Conservation (phyloP, 1,140 invertebrate genomes). For the Epicauta chinensis region DNA sequence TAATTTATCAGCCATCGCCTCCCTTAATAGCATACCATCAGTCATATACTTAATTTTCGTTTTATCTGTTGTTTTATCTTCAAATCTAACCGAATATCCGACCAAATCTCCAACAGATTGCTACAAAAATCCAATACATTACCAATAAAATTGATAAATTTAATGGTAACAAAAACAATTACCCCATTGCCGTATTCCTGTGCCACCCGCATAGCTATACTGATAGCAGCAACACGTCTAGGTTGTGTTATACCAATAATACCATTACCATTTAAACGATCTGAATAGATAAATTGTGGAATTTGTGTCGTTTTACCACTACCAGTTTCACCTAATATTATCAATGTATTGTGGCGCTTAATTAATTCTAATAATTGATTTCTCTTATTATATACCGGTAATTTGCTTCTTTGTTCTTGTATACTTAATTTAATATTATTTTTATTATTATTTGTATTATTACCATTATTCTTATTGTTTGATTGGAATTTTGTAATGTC, state of each 20-base stretch:
- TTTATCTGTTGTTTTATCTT: slow-evolving; percentile 66
- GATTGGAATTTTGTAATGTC: slow-evolving; percentile 6
- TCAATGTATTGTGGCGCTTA: slow-evolving; percentile 52
- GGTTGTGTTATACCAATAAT: slow-evolving; percentile 82
- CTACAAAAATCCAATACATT: slow-evolving; percentile 18
- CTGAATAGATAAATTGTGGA: slow-evolving; percentile 67
- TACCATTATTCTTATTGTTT: slow-evolving; percentile 14
- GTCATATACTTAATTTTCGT: slow-evolving; percentile 89
- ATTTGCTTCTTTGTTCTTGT: slow-evolving; percentile 46
- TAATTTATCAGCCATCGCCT: slow-evolving; percentile 70
- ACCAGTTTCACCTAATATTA: slow-evolving; percentile 85
- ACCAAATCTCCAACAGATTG: slow-evolving; percentile 62
- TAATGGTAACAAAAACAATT: slow-evolving; percentile 1
- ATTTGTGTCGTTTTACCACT: slow-evolving; percentile 90
- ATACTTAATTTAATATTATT: slow-evolving; percentile 33
- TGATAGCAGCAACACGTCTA: slow-evolving; percentile 85
- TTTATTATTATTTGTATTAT: slow-evolving; percentile 23
- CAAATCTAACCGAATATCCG: slow-evolving; percentile 91
- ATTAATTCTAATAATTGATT: slow-evolving; percentile 53
- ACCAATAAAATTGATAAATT: not conserved
- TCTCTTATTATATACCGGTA: slow-evolving; percentile 47
- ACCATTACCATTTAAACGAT: slow-evolving; percentile 49
- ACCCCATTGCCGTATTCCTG: slow-evolving; percentile 56
- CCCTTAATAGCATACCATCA: slow-evolving; percentile 90
- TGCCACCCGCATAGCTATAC: slow-evolving; percentile 81